phyloP scores from a whole-genome alignment of 2,113 vertebrate species.

The Aptenodytes forsteri region DNA sequence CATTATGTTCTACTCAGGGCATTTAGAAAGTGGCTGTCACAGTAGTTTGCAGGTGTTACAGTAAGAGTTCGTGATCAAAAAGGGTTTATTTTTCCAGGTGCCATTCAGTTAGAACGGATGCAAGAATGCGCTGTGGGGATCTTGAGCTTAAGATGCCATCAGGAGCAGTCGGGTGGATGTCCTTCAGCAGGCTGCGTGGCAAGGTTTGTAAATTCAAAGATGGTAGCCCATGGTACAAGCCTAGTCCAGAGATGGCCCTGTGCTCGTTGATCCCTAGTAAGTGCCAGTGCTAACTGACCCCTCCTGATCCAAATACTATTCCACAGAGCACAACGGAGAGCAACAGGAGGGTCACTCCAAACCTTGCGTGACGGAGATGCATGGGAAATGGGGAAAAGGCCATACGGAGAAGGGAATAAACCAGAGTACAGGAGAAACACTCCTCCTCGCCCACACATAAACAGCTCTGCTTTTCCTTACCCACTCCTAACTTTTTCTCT shows the following conservation, averaged over 20 bases:
- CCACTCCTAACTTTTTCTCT: neutral
- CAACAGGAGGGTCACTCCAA: neutral
- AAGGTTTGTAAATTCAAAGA: neutral
- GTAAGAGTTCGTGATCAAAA: neutral
- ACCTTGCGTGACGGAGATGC: neutral
- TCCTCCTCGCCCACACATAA: neutral
- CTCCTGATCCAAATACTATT: neutral
- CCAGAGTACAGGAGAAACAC: neutral
- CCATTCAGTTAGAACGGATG: neutral
- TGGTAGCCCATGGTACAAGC: neutral
- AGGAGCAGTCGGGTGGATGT: neutral
- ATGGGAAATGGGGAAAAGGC: neutral
- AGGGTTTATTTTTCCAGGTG: neutral
- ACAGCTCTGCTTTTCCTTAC: neutral
- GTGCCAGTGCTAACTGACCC: neutral
- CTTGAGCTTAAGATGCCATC: neutral
- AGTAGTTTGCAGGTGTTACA: neutral
- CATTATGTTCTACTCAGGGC: neutral
- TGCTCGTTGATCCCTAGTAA: neutral
- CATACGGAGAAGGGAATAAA: neutral
- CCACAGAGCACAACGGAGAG: neutral
- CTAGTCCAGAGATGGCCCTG: neutral
- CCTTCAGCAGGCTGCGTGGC: neutral
- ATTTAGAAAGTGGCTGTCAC: neutral
- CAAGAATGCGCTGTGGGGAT: neutral